Percentiles rank a stretch among this genome's conserved stretches.
Conservation (phyloP, 1,140 invertebrate species). For the Battus philenor region DNA sequence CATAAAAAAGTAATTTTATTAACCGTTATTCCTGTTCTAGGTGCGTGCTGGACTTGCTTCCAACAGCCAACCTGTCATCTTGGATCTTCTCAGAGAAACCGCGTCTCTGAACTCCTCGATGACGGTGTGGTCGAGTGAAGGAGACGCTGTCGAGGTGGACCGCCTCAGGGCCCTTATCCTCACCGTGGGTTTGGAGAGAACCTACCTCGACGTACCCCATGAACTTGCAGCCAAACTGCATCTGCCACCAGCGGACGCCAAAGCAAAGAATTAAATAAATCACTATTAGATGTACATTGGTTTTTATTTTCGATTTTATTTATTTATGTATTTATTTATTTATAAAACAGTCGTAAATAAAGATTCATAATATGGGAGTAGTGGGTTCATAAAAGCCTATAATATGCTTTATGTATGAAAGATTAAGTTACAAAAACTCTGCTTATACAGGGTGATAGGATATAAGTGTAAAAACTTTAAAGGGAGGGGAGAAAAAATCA, state of each 20-base stretch:
- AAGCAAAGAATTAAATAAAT: conserved; percentile 44
- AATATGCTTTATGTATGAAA: too few relatives aligned
- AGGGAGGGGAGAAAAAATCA: too few relatives aligned
- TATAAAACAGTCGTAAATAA: too few relatives aligned
- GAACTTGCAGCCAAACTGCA: conserved; percentile 75
- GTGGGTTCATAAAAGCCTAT: too few relatives aligned
- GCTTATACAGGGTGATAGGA: too few relatives aligned
- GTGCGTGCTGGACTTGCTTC: conserved; percentile 85
- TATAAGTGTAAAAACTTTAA: too few relatives aligned
- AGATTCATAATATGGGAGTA: background rate
- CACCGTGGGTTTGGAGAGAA: conserved; percentile 78
- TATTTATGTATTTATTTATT: too few relatives aligned
- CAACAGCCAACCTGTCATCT: conserved; percentile 77
- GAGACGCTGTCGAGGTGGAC: conserved; percentile 79
- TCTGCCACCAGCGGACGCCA: conserved; percentile 49
- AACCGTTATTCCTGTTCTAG: conserved; percentile 80
- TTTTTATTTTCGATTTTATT: too few relatives aligned
- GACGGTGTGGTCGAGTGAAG: conserved; percentile 83
- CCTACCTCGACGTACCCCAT: conserved; percentile 83
- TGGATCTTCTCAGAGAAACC: conserved; percentile 72
- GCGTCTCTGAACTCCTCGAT: conserved; percentile 76
- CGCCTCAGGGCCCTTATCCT: conserved; percentile 79
- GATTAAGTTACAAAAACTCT: too few relatives aligned
- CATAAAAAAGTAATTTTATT: too few relatives aligned
- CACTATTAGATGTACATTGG: background rate